phyloP scores from a whole-genome alignment of 2,888 invertebrate species.

The Azorinus chamasolen region DNA sequence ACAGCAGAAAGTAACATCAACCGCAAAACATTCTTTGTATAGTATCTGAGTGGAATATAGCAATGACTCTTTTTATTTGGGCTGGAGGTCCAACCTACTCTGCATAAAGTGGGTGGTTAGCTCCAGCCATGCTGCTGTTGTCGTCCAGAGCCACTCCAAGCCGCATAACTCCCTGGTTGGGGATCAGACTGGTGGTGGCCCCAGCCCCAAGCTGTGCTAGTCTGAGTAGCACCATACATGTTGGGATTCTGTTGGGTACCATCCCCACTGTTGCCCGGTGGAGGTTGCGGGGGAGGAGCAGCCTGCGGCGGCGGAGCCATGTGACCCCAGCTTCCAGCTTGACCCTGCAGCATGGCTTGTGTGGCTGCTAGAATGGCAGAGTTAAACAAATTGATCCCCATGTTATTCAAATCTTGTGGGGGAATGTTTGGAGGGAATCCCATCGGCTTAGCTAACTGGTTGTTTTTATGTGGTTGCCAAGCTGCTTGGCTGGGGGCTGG shows the following conservation, averaged over 20 bases:
- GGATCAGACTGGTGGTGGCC: constrained; percentile 63
- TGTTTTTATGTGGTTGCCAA: constrained; percentile 49
- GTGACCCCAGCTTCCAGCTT: constrained; percentile 78
- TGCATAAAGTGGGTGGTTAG: constrained; percentile 13
- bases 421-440: constrained; percentile 58
- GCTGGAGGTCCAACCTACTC: too few species aligned
- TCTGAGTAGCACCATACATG: constrained; percentile 54
- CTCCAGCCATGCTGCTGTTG: constrained; percentile 69
- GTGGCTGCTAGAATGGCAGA: constrained; percentile 83
- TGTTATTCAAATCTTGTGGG: constrained; percentile 67
- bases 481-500: constrained; percentile 27
- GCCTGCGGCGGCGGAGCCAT: constrained; percentile 63
- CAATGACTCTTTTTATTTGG: too few species aligned
- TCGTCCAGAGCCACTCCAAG: constrained; percentile 65
- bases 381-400: constrained; percentile 79
- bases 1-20: too few species aligned
- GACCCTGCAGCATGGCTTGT: constrained; percentile 78
- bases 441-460: constrained; percentile 56
- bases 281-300: constrained; percentile 47
- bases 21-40: too few species aligned
- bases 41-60: too few species aligned
- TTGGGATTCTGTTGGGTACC: constrained; percentile 48
- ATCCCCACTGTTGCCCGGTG: constrained; percentile 52
- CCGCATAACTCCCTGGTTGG: constrained; percentile 69
- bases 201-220: constrained; percentile 65